A percentile compares a stretch with the other conserved stretches of the same genome.
phyloP scores from a whole-genome alignment of 2,888 invertebrate genomes.

The Podabrus alpinus region DNA sequence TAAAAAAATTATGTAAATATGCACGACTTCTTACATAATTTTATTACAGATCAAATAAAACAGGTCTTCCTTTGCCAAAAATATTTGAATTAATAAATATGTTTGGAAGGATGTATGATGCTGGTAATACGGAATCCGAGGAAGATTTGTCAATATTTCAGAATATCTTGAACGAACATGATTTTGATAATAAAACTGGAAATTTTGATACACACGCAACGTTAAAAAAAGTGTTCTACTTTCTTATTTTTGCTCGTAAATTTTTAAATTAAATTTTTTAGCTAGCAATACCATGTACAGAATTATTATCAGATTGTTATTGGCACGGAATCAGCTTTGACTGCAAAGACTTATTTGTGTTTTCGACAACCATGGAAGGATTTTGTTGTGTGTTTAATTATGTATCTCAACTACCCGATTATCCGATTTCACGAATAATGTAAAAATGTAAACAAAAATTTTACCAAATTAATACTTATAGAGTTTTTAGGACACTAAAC shows the following conservation, averaged over 20 bases:
- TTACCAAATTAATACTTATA: not conserved
- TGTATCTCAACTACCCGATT: conserved; percentile 44
- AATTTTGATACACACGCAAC: conserved; percentile 18
- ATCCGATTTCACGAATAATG: conserved; percentile 10
- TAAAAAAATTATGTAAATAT: not conserved
- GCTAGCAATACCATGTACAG: conserved; percentile 59
- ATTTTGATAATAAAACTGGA: conserved; percentile 45
- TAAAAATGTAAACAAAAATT: not conserved
- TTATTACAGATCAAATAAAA: conserved; percentile 21
- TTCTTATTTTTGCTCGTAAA: not conserved
- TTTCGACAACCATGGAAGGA: conserved; percentile 63
- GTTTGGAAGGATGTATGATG: conserved; percentile 47
- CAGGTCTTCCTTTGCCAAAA: conserved; percentile 31
- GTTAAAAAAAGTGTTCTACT: conserved; percentile 23
- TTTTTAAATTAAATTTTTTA: conserved; percentile 36
- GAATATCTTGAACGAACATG: conserved; percentile 55
- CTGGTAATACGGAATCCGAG: conserved; percentile 44
- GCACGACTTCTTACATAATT: not conserved
- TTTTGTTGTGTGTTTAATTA: conserved; percentile 66
- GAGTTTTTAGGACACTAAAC: conserved; percentile 26
- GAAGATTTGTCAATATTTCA: conserved; percentile 52
- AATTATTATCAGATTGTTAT: conserved; percentile 57
- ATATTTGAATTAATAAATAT: conserved; percentile 37
- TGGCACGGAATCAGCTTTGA: conserved; percentile 57
- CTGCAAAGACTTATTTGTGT: conserved; percentile 59